These are phyloP conservation scores for Aleadryas rufinucha DNA, from an alignment of 2,113 vertebrate genomes.

Conservation along the genomic window DNA sequence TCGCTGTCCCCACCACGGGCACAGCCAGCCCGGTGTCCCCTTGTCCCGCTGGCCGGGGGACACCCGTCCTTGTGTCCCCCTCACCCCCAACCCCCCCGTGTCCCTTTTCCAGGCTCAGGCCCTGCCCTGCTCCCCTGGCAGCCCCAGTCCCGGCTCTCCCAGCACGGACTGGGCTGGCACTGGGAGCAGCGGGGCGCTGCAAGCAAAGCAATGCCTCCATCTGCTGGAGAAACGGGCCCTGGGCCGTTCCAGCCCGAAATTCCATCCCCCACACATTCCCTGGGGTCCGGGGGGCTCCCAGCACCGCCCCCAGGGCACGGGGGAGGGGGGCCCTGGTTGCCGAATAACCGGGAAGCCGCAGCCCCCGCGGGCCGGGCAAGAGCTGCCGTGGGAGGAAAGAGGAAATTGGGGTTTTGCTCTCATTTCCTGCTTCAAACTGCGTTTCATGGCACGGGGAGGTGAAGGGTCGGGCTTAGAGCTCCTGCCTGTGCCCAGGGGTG, in stretches of 20 bases:
- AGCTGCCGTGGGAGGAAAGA: neutral
- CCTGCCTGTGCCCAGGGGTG: accelerated
- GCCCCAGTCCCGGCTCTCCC: neutral
- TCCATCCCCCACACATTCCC: accelerated
- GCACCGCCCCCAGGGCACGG: accelerated
- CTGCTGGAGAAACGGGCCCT: neutral
- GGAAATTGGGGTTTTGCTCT: neutral
- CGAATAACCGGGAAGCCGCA: neutral
- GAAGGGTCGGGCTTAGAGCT: neutral
- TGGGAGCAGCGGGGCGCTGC: neutral
- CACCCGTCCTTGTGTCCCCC: neutral
- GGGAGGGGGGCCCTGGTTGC: neutral
- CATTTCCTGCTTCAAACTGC: neutral
- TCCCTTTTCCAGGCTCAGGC: neutral
- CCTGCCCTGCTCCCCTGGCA: neutral
- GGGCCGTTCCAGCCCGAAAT: accelerated
- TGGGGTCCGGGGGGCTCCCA: accelerated
- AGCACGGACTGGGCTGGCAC: neutral
- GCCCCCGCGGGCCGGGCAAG: accelerated
- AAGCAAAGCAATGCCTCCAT: neutral
- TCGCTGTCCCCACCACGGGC: accelerated
- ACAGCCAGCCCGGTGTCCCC: neutral
- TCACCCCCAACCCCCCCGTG: accelerated
- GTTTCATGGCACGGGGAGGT: neutral
- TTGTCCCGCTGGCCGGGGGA: neutral